phyloP scores from a whole-genome alignment of 2,113 vertebrate species.

The Carassius auratus region DNA sequence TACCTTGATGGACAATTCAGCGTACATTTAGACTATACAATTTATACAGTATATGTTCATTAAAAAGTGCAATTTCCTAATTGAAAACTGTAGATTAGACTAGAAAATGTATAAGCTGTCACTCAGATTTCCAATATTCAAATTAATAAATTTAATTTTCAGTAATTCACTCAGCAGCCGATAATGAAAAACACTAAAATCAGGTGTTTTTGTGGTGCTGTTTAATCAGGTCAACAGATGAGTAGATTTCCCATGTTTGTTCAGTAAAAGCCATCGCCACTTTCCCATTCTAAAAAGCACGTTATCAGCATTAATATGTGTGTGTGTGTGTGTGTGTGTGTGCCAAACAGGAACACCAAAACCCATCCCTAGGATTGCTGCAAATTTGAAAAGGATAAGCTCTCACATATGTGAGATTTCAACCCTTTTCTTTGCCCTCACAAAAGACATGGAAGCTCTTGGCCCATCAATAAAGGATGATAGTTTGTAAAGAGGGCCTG shows the following conservation, averaged over 20 bases:
- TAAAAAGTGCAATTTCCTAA: too few relatives aligned
- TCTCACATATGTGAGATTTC: constrained; percentile 69
- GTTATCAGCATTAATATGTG: constrained; percentile 63
- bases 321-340: constrained; percentile 69
- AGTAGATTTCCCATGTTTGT: constrained; percentile 13
- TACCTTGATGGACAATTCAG: neutral
- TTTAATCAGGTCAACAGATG: constrained; percentile 27
- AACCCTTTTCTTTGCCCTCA: constrained; percentile 73
- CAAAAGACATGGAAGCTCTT: constrained; percentile 71
- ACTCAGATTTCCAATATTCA: neutral
- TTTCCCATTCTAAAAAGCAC: constrained; percentile 64
- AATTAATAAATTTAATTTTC: neutral
- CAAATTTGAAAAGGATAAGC: constrained; percentile 72
- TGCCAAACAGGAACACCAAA: constrained; percentile 68
- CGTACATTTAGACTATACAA: neutral
- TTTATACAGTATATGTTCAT: neutral
- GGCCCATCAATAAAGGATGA: constrained; percentile 84
- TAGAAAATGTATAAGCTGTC: too few relatives aligned
- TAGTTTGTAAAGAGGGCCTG: constrained; percentile 64
- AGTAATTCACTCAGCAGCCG: neutral
- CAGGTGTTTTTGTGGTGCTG: constrained; percentile 64
- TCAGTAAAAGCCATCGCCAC: constrained; percentile 60
- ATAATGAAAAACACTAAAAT: constrained; percentile 51
- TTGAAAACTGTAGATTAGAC: neutral
- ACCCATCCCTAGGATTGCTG: constrained; percentile 62